Evolutionary conservation across 64 coral and sea anemone species (phyloP).

Genomic region (Montipora efflorescens): DNA sequence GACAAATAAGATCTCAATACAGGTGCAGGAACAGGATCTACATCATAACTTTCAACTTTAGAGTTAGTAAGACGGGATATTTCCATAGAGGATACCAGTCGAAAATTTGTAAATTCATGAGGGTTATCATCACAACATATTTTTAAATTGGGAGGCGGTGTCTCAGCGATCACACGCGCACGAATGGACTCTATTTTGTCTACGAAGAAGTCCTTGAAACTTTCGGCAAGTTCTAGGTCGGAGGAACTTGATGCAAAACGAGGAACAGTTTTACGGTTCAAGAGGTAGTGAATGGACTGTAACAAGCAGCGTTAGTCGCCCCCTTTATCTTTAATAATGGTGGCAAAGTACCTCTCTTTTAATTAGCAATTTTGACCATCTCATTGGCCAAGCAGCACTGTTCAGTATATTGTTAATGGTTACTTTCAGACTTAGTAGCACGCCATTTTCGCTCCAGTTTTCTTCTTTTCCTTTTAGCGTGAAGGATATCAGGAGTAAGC

Average conservation of each 20-base stretch:
- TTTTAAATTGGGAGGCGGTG: not conserved
- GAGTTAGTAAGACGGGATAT: not conserved
- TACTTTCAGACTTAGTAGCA: too few species aligned
- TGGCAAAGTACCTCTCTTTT: not conserved
- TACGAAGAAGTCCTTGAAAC: slow-evolving; percentile 18
- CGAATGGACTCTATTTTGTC: not conserved
- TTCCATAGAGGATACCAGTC: not conserved
- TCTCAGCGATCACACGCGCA: not conserved
- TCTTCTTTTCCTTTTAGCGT: too few species aligned
- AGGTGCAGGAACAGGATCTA: not conserved
- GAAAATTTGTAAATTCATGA: not conserved
- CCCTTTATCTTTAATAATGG: slow-evolving; percentile 4
- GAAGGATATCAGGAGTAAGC: too few species aligned
- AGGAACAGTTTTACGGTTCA: not conserved
- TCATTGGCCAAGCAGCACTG: not conserved
- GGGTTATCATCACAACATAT: not conserved
- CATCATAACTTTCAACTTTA: not conserved
- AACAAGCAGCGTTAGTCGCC: slow-evolving; percentile 29
- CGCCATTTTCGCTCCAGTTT: too few species aligned
- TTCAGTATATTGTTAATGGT: too few species aligned
- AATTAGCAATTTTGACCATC: not conserved
- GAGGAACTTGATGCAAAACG: not conserved
- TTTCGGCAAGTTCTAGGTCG: slow-evolving; percentile 29
- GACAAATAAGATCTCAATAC: not conserved
- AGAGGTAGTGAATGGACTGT: not conserved